These are phyloP conservation scores for Sorex maritimensis DNA, from an alignment of 2,797 vertebrate genomes.

Conservation along the genomic window DNA sequence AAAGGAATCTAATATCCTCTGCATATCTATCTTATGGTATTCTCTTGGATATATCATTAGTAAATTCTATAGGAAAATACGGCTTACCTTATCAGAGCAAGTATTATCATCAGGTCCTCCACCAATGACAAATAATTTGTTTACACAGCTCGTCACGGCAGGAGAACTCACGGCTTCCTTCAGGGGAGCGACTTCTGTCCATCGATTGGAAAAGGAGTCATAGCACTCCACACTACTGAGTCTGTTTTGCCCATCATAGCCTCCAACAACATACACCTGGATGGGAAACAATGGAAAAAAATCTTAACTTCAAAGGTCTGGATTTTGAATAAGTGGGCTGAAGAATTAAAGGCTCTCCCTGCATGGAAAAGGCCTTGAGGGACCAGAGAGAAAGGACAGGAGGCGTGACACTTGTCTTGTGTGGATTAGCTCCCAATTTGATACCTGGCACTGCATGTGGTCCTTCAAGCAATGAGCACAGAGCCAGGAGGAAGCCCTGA, in stretches of 20 bases:
- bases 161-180: slow-evolving; percentile 99
- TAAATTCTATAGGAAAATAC: background rate
- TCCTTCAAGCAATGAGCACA: too few species aligned
- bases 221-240: slow-evolving; percentile 98
- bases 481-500: too few species aligned
- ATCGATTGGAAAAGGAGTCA: slow-evolving; percentile 98
- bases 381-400: too few species aligned
- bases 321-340: background rate
- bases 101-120: slow-evolving; percentile 98
- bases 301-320: background rate
- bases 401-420: too few species aligned
- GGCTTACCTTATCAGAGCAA: slow-evolving; percentile 97
- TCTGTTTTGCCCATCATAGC: slow-evolving; percentile 97
- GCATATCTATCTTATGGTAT: background rate
- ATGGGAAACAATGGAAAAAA: slow-evolving; percentile 42
- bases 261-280: slow-evolving; percentile 98
- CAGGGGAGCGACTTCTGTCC: slow-evolving; percentile 97
- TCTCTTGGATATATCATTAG: background rate
- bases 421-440: too few species aligned
- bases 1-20: background rate
- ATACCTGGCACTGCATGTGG: too few species aligned
- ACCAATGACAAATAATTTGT: slow-evolving; percentile 98
- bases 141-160: slow-evolving; percentile 96
- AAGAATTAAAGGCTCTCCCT: slow-evolving; percentile 8
- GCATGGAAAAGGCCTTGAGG: background rate